These are phyloP conservation scores for Hippolais icterina DNA, from an alignment of 2,113 vertebrate species.

Conservation along the genomic window DNA sequence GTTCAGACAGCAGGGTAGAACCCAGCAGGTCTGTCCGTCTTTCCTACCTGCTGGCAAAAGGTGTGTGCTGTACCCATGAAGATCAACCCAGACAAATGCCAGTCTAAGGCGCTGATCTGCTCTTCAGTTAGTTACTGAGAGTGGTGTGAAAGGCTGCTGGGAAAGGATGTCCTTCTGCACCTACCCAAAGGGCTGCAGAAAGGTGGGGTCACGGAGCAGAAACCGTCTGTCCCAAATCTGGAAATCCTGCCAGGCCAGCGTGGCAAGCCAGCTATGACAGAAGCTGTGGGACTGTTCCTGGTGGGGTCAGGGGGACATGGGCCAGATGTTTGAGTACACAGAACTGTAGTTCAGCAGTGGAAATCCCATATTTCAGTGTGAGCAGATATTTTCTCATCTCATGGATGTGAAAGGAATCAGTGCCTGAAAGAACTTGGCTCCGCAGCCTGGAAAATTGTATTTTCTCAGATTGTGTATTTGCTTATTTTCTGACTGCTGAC, in stretches of 20 bases:
- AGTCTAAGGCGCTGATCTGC: neutral
- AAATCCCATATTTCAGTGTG: neutral
- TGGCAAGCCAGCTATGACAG: neutral
- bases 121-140: no score
- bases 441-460: neutral
- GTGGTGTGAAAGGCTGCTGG: neutral
- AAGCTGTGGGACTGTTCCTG: neutral
- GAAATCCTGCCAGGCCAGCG: neutral
- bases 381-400: neutral
- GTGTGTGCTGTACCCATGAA: neutral
- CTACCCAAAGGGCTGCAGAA: neutral
- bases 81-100: neutral
- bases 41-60: neutral
- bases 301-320: conserved; percentile 35
- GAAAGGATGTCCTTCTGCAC: neutral
- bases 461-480: neutral
- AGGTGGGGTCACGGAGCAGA: neutral
- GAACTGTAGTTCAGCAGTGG: neutral
- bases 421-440: conserved; percentile 9
- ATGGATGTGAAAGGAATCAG: neutral
- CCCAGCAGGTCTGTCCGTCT: neutral
- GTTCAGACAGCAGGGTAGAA: neutral
- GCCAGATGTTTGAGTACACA: neutral
- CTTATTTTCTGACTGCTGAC: neutral
- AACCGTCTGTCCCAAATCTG: neutral